Base-by-base conservation (phyloP, 2,113 vertebrate genomes). In the Myotis yumanensis region DNA sequence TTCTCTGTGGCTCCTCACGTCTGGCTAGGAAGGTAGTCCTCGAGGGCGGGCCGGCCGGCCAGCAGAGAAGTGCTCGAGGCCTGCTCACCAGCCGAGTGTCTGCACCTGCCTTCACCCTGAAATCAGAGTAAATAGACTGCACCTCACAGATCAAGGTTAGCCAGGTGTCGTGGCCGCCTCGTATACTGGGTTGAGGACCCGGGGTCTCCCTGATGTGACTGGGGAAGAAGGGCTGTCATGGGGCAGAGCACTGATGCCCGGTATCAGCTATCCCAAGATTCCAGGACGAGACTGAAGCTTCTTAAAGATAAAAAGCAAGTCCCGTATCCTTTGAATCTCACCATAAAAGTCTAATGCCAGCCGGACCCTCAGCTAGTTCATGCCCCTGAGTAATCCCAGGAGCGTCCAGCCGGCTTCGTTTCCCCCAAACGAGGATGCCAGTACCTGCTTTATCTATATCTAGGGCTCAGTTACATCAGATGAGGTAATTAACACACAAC, bases 1-100 rank as follows among this genome's bases (percentile, higher is more conserved):
- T 59, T 84, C 75, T 82, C 46, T 37, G 40, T 77, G 76, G 18
- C 86, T 84, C 89, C 86, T 79, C 75, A 59, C 30, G 25, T 48
- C 57, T 77, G 43, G 85, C 46, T 20, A 62, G 93, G 82, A 94
- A 81, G 62, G 40, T 25, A 7, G 6, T 89, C 69, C 32, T 54
- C 11, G 7, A 2, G 64, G 69, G 52, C 89, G 68, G 54, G 30
- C 66, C 77, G 32, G 52, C 89, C 77, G 48, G n/a, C 66, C 77
- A 46, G 59, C 16, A 77, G 43, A 73, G 79, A 76, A 52, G 16
- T 30, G 69, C 11, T 43, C 18, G 9, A 16, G 35, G 9, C 28
- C 84, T 25, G 68, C 82, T 79, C 62, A 37, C 25, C 73, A 51
- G 52, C 20, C 14, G 40, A 85, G 14, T 43, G 48, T 84, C 69